Evolutionary conservation across 2,888 invertebrate species (phyloP).

Genomic region (Lingula anatina): DNA sequence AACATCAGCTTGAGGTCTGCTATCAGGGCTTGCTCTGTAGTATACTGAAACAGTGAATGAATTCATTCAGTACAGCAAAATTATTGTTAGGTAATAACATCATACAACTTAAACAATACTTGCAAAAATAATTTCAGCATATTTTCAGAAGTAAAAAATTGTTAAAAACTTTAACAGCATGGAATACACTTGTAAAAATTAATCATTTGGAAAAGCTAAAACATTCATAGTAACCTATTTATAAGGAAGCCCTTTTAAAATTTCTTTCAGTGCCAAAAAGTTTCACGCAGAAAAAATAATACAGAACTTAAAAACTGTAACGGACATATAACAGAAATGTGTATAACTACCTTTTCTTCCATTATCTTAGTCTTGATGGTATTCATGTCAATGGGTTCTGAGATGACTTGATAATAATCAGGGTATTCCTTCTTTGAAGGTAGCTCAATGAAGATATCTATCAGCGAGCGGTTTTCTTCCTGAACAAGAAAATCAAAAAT

Average conservation of each 20-base stretch:
- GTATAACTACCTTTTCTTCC: constrained; percentile 56
- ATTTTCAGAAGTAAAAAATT: too few relatives aligned
- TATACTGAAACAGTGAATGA: constrained; percentile 51
- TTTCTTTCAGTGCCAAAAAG: too few relatives aligned
- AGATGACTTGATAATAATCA: constrained; percentile 90
- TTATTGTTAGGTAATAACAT: background rate
- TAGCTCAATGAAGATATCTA: constrained; percentile 91
- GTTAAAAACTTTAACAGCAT: too few relatives aligned
- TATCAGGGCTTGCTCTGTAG: constrained; percentile 60
- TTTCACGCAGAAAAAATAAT: too few relatives aligned
- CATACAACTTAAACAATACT: too few relatives aligned
- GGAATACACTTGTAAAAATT: too few relatives aligned
- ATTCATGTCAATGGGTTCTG: constrained; percentile 89
- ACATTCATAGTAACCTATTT: too few relatives aligned
- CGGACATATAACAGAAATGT: too few relatives aligned
- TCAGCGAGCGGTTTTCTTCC: constrained; percentile 75
- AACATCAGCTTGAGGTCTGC: constrained; percentile 82
- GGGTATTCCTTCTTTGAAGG: constrained; percentile 92
- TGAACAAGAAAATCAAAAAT: constrained; percentile 38
- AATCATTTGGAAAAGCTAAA: too few relatives aligned
- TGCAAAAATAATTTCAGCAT: too few relatives aligned
- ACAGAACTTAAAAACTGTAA: too few relatives aligned
- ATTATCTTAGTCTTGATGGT: constrained; percentile 89
- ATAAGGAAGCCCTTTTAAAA: too few relatives aligned
- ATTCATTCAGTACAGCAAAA: background rate